A percentile compares a stretch with the other conserved stretches of the same genome.
Conservation (phyloP, 35 echinoderm and acorn worm genomes). For the Lytechinus pictus region DNA sequence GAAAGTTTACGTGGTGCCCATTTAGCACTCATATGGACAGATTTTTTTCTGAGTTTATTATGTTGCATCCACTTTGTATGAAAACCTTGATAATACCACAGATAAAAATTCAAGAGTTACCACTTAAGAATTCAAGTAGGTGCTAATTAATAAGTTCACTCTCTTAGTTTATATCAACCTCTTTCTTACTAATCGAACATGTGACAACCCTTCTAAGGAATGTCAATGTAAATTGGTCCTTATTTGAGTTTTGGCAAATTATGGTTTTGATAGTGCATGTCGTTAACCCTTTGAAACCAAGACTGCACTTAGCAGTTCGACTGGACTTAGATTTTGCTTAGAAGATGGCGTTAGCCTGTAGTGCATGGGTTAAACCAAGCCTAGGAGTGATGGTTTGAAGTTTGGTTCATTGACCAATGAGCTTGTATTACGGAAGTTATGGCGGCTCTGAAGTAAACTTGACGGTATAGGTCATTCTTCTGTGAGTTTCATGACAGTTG, state of each 20-base stretch:
- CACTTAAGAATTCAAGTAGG: neutral
- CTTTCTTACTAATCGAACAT: neutral
- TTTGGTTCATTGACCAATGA: neutral
- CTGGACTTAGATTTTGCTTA: neutral
- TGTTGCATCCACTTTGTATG: neutral
- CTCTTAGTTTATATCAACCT: neutral
- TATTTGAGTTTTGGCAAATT: neutral
- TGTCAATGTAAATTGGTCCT: neutral
- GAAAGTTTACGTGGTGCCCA: neutral
- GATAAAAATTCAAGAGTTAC: neutral
- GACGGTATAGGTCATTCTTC: too few relatives aligned
- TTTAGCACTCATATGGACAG: neutral
- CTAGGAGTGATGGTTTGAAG: neutral
- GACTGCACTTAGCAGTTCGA: neutral
- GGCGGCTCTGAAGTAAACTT: too few relatives aligned
- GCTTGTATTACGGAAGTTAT: neutral
- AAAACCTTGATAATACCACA: neutral
- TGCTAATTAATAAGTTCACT: neutral
- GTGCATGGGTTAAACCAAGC: neutral
- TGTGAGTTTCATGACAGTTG: too few relatives aligned
- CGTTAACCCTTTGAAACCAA: neutral
- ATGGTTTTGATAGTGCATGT: neutral
- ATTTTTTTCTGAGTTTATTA: neutral
- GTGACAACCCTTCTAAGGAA: neutral
- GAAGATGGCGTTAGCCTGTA: neutral